Evolutionary conservation across 2,113 vertebrate species (phyloP).

Genomic region (Oryzias melastigma): DNA sequence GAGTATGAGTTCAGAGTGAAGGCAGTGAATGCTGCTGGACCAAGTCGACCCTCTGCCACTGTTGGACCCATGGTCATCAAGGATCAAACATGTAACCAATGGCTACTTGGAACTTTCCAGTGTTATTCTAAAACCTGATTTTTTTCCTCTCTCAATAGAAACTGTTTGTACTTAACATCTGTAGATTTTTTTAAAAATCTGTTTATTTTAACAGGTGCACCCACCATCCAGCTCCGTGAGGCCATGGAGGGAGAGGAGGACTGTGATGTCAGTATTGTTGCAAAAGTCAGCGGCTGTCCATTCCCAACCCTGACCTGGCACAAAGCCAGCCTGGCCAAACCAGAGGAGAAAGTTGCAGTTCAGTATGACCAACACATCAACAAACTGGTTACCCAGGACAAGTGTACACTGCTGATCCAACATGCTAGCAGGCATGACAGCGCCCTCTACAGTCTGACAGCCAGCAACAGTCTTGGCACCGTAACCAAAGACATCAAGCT

Average conservation of each 20-base stretch:
- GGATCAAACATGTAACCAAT: slow-evolving; percentile 94
- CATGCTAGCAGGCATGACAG: slow-evolving; percentile 90
- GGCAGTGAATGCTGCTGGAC: slow-evolving; percentile 94
- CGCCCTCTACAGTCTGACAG: slow-evolving; percentile 88
- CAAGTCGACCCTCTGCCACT: slow-evolving; percentile 90
- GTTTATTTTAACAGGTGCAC: slow-evolving; percentile 80
- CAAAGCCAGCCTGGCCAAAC: slow-evolving; percentile 85
- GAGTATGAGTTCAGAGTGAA: slow-evolving; percentile 98
- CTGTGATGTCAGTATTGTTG: slow-evolving; percentile 88
- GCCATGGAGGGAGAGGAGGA: slow-evolving; percentile 92
- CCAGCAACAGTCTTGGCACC: slow-evolving; percentile 89
- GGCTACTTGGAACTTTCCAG: background rate
- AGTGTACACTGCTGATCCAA: slow-evolving; percentile 90
- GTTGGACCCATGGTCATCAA: slow-evolving; percentile 90
- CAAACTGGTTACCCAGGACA: slow-evolving; percentile 88
- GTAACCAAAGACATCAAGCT: slow-evolving; percentile 91
- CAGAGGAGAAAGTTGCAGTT: slow-evolving; percentile 86
- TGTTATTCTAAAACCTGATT: background rate
- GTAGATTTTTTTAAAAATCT: background rate
- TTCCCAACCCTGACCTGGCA: slow-evolving; percentile 94
- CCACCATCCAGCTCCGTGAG: slow-evolving; percentile 89
- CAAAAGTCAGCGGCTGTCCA: slow-evolving; percentile 92
- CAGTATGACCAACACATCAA: slow-evolving; percentile 90
- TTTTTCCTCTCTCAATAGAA: background rate
- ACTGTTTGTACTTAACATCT: background rate